Evolutionary conservation across 2,113 vertebrate species (phyloP), one percentile per base, ranked within the genome.

Genomic region (Dipodomys ordii): DNA sequence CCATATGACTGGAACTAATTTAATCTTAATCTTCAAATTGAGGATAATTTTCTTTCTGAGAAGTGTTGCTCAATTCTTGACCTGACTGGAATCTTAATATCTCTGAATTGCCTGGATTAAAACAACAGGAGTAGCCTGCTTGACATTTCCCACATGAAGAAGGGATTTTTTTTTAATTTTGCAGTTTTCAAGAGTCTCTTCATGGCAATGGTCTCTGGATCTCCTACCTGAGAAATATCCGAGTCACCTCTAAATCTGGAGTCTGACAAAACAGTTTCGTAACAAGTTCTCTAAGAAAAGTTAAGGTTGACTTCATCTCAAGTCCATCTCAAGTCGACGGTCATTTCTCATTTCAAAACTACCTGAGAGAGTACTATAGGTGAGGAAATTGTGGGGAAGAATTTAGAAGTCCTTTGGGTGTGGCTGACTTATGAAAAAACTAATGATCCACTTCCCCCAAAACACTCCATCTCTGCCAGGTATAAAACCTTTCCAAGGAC

Each of bases 21-120:
- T 86, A 93, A 94, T 93, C 74, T 91, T 91, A 89, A 67, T 85
- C 67, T 92, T 44, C 46, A 96, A 94, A 91, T 60, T 92, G 65
- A 84, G 3, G 69, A 68, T 88, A 84, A 92, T 94, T 95, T 91
- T 85, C 69, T 94, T 96, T 83, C 93, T 90, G 87, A 96, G 83
- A 92, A 95, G 93, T 60, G 28, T 64, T 95, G 78, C 73, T 93
- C 92, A 94, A 94, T 72, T 86, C 62, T 94, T 94, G 79, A 92
- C 65, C 88, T 92, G 87, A 79, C 82, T 79, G n/a, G 49, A 93
- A 96, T 96, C 79, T 89, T 94, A 94, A 91, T 53, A 80, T 32
- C 44, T 71, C 49, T 88, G 69, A 83, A 96, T 88, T 89, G 35
- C 44, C 74, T 90, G 90, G 46, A 91, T 82, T 93, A 91, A 95